These are phyloP conservation scores for Podocnemis expansa DNA, from an alignment of 2,113 vertebrate genomes.

Conservation along the genomic window DNA sequence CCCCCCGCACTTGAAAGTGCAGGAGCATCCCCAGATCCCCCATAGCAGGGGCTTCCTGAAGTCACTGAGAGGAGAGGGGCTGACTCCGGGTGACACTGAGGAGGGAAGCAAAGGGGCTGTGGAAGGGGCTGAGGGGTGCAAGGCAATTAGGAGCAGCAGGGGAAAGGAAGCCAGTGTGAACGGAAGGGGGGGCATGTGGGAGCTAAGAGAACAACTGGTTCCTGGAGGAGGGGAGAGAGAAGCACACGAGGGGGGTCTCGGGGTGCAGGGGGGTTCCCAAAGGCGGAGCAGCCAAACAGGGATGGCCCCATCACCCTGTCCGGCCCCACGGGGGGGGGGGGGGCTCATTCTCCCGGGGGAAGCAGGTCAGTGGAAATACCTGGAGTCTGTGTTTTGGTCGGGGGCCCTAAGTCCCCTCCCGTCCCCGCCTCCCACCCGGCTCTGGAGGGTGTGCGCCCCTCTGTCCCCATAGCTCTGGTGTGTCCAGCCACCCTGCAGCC, in stretches of 20 bases:
- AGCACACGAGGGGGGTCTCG: neutral
- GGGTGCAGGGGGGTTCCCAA: fast-evolving
- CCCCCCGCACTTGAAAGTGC: neutral
- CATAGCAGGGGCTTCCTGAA: too few species aligned
- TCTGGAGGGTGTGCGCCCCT: neutral
- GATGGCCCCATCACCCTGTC: too few species aligned
- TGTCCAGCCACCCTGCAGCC: neutral
- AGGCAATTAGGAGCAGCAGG: neutral
- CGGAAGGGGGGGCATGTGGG: neutral
- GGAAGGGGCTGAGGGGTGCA: neutral
- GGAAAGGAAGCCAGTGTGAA: neutral
- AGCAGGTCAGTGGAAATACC: too few species aligned
- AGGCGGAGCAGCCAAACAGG: neutral
- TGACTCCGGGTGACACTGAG: fast-evolving
- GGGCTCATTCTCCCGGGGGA: neutral
- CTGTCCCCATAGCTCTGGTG: neutral
- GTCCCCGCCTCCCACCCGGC: too few species aligned
- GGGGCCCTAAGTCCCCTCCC: too few species aligned
- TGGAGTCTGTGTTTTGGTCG: neutral
- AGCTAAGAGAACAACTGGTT: fast-evolving
- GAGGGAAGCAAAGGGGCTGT: fast-evolving
- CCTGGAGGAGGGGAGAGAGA: fast-evolving
- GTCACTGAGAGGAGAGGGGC: neutral
- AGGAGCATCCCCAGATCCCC: too few species aligned
- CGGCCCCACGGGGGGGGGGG: too few species aligned